Base-by-base conservation (phyloP, 2,113 vertebrate species). In the Toxotes chatareus region DNA sequence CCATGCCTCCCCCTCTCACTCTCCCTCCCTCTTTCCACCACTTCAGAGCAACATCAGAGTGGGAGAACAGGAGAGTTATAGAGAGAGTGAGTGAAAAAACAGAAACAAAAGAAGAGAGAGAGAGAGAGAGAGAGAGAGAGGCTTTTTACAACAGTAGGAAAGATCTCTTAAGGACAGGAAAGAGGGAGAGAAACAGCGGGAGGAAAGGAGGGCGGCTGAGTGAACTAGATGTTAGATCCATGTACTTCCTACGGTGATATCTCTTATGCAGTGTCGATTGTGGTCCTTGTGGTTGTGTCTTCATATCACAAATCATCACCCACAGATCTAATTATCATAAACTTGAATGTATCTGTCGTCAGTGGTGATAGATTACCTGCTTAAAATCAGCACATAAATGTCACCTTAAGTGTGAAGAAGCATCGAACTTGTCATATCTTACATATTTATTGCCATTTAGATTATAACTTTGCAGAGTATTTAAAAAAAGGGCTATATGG, bases 1-100 rank as follows among this genome's bases (percentile, higher is more conserved):
- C 80, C 73, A 36, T 77, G 75, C 79, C 74, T 86, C 79, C 83
- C 85, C 73, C 85, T 89, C 84, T 82, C 75, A 67, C 91, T 86
- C 76, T 78, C 73, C 31, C 64, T 86, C 84, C 65, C 57, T 86
- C 82, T 77, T 68, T 85, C 78, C 77, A 70, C 84, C 83, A 80
- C 86, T 85, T 88, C 70, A 83, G 81, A 82, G 77, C 73, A 68
- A 40, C 68, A 82, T 27, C 64, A 85, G 80, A 79, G 87, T 56
- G 69, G 67, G 57, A 75, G 84, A 74, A 63, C 74, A 79, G 80
- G 69, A 76, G 83, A 76, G 73, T 63, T 59, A 19, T 42, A 44
- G 70, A 49, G 59, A 71, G 55, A 78, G 68, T 5, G 32, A 63
- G 66, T 60, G 75, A 81, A 71, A 27, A 85, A 75, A 67, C 31